Evolutionary conservation across 2,888 invertebrate species (phyloP).

Genomic region (Drosophila tanythrix): DNA sequence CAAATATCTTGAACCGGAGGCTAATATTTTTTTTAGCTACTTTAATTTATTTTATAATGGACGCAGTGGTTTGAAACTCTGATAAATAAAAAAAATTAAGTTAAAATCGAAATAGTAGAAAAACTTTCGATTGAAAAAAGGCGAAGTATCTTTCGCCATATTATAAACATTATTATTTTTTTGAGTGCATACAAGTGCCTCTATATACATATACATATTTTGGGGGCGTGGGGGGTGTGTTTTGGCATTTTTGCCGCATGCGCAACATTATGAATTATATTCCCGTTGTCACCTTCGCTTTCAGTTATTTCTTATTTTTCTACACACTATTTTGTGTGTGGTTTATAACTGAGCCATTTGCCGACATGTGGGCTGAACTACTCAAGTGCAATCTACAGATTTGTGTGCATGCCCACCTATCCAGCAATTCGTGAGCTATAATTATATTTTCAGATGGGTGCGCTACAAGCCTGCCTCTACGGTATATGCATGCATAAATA

Average conservation of each 20-base stretch:
- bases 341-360: constrained; percentile 19
- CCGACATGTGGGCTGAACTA: constrained; percentile 66
- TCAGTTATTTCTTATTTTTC: constrained; percentile 33
- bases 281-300: constrained; percentile 78
- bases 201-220: constrained; percentile 21
- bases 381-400: constrained; percentile 78
- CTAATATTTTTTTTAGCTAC: too few species aligned
- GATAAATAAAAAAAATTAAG: not conserved
- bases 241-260: constrained; percentile 74
- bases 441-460: constrained; percentile 63
- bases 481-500: constrained; percentile 20
- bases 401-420: constrained; percentile 58
- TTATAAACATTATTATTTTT: not conserved
- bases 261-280: constrained; percentile 74
- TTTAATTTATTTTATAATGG: too few species aligned
- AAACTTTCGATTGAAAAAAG: not conserved
- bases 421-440: constrained; percentile 62
- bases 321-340: constrained; percentile 11
- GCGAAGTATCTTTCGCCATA: not conserved
- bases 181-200: constrained; percentile 13
- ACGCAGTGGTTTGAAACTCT: too few species aligned
- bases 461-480: constrained; percentile 41
- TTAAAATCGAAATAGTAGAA: not conserved
- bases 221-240: constrained; percentile 67
- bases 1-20: not conserved